Evolutionary conservation across 2,888 invertebrate genomes (phyloP), one percentile per base, ranked within the genome.

Genomic region (Clunio marinus): DNA sequence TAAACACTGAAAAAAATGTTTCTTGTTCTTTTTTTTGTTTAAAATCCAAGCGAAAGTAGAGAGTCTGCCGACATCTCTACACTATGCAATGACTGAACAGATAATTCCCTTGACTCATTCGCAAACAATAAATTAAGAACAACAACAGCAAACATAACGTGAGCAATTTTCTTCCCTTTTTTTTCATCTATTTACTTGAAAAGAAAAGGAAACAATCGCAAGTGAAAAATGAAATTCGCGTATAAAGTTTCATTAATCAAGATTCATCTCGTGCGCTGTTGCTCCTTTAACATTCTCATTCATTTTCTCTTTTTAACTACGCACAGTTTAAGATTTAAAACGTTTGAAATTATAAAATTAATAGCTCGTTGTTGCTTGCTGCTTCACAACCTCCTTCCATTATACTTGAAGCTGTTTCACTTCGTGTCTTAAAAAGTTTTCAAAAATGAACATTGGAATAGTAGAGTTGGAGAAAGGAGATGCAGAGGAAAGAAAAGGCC

Each of bases 161-260:
- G 57, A 17, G 8, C 22, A 17, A 22, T 17, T 51, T 22, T 51
- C 22, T 22, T 51, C n/a, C n/a, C n/a, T n/a, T n/a, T n/a, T n/a
- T n/a, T n/a, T n/a, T n/a, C 22, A 5, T 51, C 22, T 17, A 20
- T 8, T 17, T 51, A 32, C 20, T 17, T 22, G 22, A 51, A 51
- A 22, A 51, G 41, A 10, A 41, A n/a, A 51, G 51, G 22, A 15
- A 41, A 32, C 7, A 32, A 32, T 32, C 35, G 35, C 35, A 8
- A 8, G 35, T 8, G 35, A 32, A 32, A 32, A 5, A 13, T 17
- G 45, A 45, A 15, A 57, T 51, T 66, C 27, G 51, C 24, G 51
- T 66, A 66, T 55, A 66, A 66, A 66, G 22, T 66, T 66, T 66
- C 66, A 66, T 66, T 66, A 66, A 66, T 66, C 66, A 66, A 66